Conservation (phyloP, 1,140 invertebrate genomes). For the Cydia fagiglandana region DNA sequence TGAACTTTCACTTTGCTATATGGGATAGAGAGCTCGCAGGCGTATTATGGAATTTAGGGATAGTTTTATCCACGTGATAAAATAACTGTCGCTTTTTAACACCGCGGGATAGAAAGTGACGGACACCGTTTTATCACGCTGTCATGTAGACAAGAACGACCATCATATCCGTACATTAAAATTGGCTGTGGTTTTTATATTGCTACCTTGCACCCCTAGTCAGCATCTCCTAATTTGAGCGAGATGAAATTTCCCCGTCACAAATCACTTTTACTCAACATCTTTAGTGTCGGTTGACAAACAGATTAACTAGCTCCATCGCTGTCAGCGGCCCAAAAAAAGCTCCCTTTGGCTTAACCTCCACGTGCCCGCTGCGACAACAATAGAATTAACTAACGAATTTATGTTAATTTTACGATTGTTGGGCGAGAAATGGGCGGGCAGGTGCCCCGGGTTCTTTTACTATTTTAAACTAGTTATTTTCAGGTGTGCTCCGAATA, state of each 20-base stretch:
- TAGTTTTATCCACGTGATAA: no score
- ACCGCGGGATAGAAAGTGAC: no score
- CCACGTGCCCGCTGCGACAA: constrained; percentile 15
- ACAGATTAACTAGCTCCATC: constrained; percentile 19
- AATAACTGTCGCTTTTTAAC: no score
- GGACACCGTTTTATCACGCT: no score
- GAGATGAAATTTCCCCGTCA: not conserved
- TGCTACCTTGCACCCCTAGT: not conserved
- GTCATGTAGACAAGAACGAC: no score
- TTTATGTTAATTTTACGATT: constrained; percentile 15
- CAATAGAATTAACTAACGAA: constrained; percentile 26
- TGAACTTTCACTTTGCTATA: no score
- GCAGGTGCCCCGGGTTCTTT: not conserved
- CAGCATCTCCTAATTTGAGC: not conserved
- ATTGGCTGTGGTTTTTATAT: not conserved
- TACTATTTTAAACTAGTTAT: not conserved
- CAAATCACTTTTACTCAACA: not conserved
- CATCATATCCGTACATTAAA: no score
- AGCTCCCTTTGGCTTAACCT: not conserved
- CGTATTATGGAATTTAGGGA: no score
- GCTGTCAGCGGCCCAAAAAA: constrained; percentile 18
- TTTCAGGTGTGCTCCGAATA: not conserved
- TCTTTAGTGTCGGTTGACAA: constrained; percentile 4
- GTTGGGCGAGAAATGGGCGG: constrained; percentile 4
- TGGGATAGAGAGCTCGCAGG: no score